Evolutionary conservation across 2,113 vertebrate species (phyloP), one percentile per base, ranked within the genome.

Genomic region (Catagonus wagneri): DNA sequence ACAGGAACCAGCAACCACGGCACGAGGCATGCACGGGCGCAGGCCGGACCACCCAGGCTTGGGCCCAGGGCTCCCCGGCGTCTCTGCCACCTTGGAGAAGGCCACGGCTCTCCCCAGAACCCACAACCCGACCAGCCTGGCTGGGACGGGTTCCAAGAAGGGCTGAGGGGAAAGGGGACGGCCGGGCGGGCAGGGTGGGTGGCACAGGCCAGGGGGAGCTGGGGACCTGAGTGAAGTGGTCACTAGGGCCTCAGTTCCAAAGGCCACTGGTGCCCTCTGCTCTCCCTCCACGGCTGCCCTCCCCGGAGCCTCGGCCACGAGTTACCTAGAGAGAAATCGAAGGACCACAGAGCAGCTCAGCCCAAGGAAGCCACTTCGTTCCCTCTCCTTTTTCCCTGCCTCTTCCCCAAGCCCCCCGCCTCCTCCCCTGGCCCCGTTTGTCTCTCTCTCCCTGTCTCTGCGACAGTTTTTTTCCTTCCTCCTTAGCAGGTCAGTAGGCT

Each of bases 401-500:
- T 58, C 68, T 78, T 86, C 25, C 80, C 76, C 78, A 76, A 81
- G 83, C 29, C 90, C 75, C 75, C 36, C 2, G 1, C 54, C 36
- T 60, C 27, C 34, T 50, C 20, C 65, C 83, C 94, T 89, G 93
- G 94, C 80, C 96, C 96, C 29, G 3, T 97, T 96, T 97, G 78
- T 88, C 54, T 34, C 89, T 90, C 79, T 93, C 44, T 90, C 84
- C 75, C 87, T 80, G 52, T 97, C 93, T 92, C 9, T 27, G 6
- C 96, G 3, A 95, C 94, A 96, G 74, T 93, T 84, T 97, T 97
- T 72, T 92, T 94, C 84, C 95, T 93, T 96, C 78, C 54, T 27
- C 94, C 98, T 98, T 98, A 97, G 98, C 96, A 96, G 65, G 12
- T 96, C 96, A 90, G 83, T 16, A 10, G 83, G 81, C 81, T 96